Percentiles rank a stretch among this genome's conserved stretches.
phyloP scores from a whole-genome alignment of 2,888 invertebrate species.

The Mycogona germanica region DNA sequence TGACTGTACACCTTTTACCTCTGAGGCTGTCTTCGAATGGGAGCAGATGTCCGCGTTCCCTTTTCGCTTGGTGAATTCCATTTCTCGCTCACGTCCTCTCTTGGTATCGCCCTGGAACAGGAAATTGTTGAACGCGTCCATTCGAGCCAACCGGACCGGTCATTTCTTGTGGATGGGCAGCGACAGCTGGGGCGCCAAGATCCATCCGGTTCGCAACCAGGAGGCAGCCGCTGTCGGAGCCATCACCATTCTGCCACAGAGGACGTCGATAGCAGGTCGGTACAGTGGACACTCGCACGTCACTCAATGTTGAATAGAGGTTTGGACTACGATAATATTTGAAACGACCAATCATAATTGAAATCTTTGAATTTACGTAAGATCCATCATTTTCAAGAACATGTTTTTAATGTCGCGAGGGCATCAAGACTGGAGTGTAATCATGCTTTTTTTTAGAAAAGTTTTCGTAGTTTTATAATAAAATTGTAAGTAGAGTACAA shows the following conservation, averaged over 20 bases:
- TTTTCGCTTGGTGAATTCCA: too few relatives aligned
- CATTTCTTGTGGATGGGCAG: constrained; percentile 56
- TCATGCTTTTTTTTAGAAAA: background rate
- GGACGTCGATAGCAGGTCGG: constrained; percentile 42
- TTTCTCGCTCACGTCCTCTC: too few relatives aligned
- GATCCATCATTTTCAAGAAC: too few relatives aligned
- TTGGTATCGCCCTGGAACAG: too few relatives aligned
- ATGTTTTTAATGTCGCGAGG: background rate
- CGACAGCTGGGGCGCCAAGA: constrained; percentile 57
- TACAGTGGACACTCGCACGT: background rate
- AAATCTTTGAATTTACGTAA: too few relatives aligned
- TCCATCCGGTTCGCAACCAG: constrained; percentile 46
- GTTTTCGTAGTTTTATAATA: background rate
- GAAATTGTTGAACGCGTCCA: constrained; percentile 42
- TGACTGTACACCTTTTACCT: too few relatives aligned
- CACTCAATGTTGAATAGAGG: background rate
- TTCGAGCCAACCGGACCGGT: constrained; percentile 44
- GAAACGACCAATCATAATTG: background rate
- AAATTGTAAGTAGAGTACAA: too few relatives aligned
- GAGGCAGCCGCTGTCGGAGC: constrained; percentile 48
- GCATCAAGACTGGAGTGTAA: background rate
- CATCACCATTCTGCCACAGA: constrained; percentile 49
- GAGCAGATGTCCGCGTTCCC: too few relatives aligned
- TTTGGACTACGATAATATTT: background rate
- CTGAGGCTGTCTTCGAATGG: too few relatives aligned